Conservation (phyloP, 2,888 invertebrate species). For the Ormyrus thymus region DNA sequence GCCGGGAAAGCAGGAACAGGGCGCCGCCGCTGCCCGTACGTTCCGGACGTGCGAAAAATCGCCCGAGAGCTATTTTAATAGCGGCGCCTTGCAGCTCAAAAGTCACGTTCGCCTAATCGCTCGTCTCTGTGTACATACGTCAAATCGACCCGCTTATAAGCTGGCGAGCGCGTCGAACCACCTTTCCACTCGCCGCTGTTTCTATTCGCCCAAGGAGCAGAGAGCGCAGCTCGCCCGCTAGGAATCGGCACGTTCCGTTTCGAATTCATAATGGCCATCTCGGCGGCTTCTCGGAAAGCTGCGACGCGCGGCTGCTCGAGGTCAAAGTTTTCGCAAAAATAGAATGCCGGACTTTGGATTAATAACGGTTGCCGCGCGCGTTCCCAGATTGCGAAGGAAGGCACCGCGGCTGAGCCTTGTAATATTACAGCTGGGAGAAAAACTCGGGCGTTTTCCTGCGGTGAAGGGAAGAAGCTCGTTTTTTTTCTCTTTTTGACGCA, state of each 20-base stretch:
- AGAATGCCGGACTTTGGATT: constrained; percentile 9
- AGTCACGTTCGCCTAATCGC: constrained; percentile 42
- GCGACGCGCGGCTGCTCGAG: constrained; percentile 5
- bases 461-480: constrained; percentile 27
- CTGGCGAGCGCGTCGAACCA: constrained; percentile 7
- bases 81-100: constrained; percentile 34
- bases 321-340: constrained; percentile 48
- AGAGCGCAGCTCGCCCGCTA: too few species aligned
- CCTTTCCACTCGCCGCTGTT: constrained; percentile 11
- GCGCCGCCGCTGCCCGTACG: neutral
- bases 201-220: constrained; percentile 24
- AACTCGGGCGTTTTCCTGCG: too few species aligned
- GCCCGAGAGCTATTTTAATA: neutral
- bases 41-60: neutral
- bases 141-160: constrained; percentile 18
- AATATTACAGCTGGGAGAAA: too few species aligned
- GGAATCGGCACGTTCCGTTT: constrained; percentile 50
- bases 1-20: neutral
- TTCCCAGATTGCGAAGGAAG: neutral
- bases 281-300: constrained; percentile 35
- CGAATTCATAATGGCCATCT: constrained; percentile 43
- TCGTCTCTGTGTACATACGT: constrained; percentile 28
- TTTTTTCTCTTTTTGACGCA: constrained; percentile 6
- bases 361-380: constrained; percentile 11
- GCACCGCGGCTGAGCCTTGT: neutral